phyloP scores from a whole-genome alignment of 2,888 invertebrate genomes.

The Papilio elwesi region DNA sequence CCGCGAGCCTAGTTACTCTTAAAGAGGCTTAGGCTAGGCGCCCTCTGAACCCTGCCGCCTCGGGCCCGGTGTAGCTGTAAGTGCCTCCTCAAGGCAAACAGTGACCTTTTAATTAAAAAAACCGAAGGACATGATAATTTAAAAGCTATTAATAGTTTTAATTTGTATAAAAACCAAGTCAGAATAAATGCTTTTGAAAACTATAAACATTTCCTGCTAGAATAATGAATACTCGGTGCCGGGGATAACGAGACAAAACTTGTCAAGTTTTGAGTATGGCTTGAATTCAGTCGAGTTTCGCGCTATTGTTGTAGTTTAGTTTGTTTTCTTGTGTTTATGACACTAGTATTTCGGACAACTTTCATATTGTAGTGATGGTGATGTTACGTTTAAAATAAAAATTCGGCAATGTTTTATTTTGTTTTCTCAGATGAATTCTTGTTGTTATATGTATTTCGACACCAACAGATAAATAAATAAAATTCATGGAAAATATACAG shows the following conservation, averaged over 20 bases:
- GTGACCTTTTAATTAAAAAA: too few species aligned
- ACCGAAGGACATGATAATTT: too few species aligned
- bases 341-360: slow-evolving; percentile 8
- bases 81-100: too few species aligned
- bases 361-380: not conserved
- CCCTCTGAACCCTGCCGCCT: too few species aligned
- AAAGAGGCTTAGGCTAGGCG: too few species aligned
- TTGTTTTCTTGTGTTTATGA: slow-evolving; percentile 34
- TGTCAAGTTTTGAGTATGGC: slow-evolving; percentile 19
- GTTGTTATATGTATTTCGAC: too few species aligned
- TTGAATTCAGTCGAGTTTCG: slow-evolving; percentile 23
- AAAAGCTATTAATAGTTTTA: not conserved
- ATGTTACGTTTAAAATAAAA: not conserved
- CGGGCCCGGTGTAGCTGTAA: too few species aligned
- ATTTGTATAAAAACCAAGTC: not conserved
- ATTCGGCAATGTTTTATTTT: too few species aligned
- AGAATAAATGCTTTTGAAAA: not conserved
- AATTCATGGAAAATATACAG: too few species aligned
- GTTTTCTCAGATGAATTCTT: too few species aligned
- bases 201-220: slow-evolving; percentile 13
- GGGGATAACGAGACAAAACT: slow-evolving; percentile 27
- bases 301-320: slow-evolving; percentile 25
- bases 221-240: slow-evolving; percentile 25
- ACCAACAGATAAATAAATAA: too few species aligned
- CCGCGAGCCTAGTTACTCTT: too few species aligned